phyloP scores from a whole-genome alignment of 2,113 vertebrate species.

The Peromyscus californicus region DNA sequence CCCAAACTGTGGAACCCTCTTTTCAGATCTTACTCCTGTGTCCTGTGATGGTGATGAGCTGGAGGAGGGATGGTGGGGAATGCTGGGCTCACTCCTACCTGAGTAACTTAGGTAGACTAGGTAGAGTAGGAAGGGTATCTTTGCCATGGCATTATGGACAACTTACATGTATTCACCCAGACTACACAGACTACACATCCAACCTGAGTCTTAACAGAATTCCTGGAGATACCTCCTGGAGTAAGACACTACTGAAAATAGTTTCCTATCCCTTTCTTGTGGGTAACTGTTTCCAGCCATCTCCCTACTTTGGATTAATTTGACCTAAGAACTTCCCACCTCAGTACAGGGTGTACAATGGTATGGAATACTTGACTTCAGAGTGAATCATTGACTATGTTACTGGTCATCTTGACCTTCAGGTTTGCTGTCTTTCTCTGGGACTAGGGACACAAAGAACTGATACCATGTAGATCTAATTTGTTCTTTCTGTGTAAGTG shows the following conservation, averaged over 20 bases:
- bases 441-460: too few species aligned
- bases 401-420: not conserved
- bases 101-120: not conserved
- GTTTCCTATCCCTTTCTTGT: not conserved
- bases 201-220: not conserved
- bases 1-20: not conserved
- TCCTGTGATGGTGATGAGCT: not conserved
- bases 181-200: not conserved
- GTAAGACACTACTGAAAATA: not conserved
- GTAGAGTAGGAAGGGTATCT: not conserved
- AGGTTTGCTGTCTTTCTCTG: not conserved
- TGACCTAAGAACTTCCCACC: not conserved
- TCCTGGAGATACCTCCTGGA: not conserved
- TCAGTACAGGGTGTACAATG: too few species aligned
- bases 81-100: not conserved
- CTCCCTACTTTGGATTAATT: not conserved
- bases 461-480: not conserved
- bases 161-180: not conserved
- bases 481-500: not conserved
- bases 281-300: not conserved
- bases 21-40: not conserved
- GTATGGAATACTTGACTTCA: too few species aligned
- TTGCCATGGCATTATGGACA: too few species aligned
- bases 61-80: too few species aligned
- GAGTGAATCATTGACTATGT: not conserved